A percentile compares a stretch with the other conserved stretches of the same genome.
Conservation (phyloP, 35 echinoderm and acorn worm species). For the Strongylocentrotus purpuratus region DNA sequence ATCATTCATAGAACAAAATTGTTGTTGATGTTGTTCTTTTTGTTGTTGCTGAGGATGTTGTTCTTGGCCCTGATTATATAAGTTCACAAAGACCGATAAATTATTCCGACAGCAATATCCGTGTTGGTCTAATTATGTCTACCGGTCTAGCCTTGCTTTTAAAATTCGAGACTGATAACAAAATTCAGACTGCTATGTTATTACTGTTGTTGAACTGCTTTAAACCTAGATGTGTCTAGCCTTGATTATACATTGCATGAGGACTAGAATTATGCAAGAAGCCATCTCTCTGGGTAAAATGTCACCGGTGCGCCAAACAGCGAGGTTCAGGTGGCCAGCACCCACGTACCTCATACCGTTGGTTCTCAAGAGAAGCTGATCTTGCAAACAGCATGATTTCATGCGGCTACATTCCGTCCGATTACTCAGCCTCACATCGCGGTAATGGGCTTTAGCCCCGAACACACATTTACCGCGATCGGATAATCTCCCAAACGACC, state of each 20-base stretch:
- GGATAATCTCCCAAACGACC: slow-evolving; percentile 38
- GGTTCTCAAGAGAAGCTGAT: neutral
- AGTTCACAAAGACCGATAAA: too few species aligned
- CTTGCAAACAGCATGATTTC: neutral
- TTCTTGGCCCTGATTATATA: neutral
- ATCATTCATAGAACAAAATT: neutral
- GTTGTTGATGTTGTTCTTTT: neutral
- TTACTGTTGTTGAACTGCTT: neutral
- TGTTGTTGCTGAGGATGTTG: neutral
- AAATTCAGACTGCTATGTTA: neutral
- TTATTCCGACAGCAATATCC: too few species aligned
- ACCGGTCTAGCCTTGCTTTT: neutral
- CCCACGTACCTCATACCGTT: neutral
- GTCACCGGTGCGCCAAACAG: neutral
- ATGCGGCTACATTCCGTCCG: neutral
- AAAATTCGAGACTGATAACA: neutral
- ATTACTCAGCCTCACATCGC: neutral
- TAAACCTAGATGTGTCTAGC: neutral
- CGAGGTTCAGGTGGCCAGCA: neutral
- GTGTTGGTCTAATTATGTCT: neutral
- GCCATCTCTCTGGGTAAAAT: neutral
- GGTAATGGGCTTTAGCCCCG: slow-evolving; percentile 8
- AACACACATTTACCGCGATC: slow-evolving; percentile 24
- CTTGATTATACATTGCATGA: neutral
- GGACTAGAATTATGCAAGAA: neutral